phyloP scores from a whole-genome alignment of 2,888 invertebrate genomes.

The Drosophila mercatorum region DNA sequence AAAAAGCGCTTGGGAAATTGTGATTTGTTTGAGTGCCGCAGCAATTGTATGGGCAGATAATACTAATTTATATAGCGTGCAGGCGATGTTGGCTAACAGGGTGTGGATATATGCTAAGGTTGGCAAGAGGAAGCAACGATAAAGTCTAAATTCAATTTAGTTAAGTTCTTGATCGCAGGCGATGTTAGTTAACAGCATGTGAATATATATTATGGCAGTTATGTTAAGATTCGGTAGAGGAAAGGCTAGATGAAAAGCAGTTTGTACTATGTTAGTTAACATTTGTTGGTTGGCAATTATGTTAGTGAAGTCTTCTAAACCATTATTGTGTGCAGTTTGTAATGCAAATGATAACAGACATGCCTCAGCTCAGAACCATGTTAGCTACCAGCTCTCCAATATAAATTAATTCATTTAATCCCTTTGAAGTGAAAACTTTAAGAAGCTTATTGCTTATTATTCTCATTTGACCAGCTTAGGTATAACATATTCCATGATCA shows the following conservation, averaged over 20 bases:
- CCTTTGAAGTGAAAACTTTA: too few relatives aligned
- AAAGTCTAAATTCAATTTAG: background rate
- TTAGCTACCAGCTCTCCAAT: background rate
- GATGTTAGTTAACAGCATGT: too few relatives aligned
- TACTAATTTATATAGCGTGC: constrained; percentile 41
- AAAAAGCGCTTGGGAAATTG: constrained; percentile 17
- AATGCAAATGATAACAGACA: background rate
- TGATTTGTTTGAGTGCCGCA: constrained; percentile 49
- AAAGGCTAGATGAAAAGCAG: too few relatives aligned
- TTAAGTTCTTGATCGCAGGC: too few relatives aligned
- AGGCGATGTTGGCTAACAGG: background rate
- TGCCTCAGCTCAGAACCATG: background rate
- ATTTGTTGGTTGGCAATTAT: background rate
- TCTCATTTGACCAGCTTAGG: too few relatives aligned
- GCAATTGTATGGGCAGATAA: constrained; percentile 21
- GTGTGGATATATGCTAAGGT: background rate
- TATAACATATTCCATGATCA: too few relatives aligned
- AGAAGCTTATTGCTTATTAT: too few relatives aligned
- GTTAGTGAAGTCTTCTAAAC: background rate
- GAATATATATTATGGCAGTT: too few relatives aligned
- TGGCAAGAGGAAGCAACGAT: background rate
- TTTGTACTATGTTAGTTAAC: background rate
- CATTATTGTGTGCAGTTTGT: background rate
- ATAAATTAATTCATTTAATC: too few relatives aligned
- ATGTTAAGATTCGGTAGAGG: background rate